These are phyloP conservation scores for Paracyclopina nana DNA, from an alignment of 1,140 invertebrate species.

Conservation along the genomic window DNA sequence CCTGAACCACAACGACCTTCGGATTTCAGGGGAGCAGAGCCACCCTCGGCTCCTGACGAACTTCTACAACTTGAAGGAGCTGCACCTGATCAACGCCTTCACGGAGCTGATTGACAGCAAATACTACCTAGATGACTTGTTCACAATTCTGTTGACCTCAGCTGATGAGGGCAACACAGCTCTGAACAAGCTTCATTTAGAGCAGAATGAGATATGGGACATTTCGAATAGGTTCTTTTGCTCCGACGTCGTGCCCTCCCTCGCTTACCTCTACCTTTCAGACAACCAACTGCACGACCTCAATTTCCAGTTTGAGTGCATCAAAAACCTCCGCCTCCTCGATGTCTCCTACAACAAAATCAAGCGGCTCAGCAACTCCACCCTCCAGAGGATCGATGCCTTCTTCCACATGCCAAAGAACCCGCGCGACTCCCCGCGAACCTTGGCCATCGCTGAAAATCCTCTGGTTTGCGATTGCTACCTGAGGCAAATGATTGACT, in stretches of 20 bases:
- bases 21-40: slow-evolving; percentile 37
- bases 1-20: slow-evolving; percentile 49
- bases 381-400: slow-evolving; percentile 37
- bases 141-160: slow-evolving; percentile 47
- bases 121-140: slow-evolving; percentile 29
- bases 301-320: slow-evolving; percentile 40
- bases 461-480: slow-evolving; percentile 44
- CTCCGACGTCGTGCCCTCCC: slow-evolving; percentile 44
- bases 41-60: slow-evolving; percentile 57
- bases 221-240: not conserved
- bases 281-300: slow-evolving; percentile 39
- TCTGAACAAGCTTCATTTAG: slow-evolving; percentile 48
- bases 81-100: slow-evolving; percentile 55
- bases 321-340: slow-evolving; percentile 41
- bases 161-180: slow-evolving; percentile 40
- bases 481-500: slow-evolving; percentile 37
- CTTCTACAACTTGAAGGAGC: slow-evolving; percentile 44
- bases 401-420: slow-evolving; percentile 31
- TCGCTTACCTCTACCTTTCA: slow-evolving; percentile 45
- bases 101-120: slow-evolving; percentile 29
- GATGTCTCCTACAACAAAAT: slow-evolving; percentile 50
- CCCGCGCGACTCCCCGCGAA: slow-evolving; percentile 30
- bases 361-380: slow-evolving; percentile 32
- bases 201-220: slow-evolving; percentile 47
- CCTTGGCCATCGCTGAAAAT: too few relatives aligned